Percentiles rank a stretch among this genome's conserved stretches.
Evolutionary conservation across 2,888 invertebrate species (phyloP).

Genomic region (Aspidapion aeneum): DNA sequence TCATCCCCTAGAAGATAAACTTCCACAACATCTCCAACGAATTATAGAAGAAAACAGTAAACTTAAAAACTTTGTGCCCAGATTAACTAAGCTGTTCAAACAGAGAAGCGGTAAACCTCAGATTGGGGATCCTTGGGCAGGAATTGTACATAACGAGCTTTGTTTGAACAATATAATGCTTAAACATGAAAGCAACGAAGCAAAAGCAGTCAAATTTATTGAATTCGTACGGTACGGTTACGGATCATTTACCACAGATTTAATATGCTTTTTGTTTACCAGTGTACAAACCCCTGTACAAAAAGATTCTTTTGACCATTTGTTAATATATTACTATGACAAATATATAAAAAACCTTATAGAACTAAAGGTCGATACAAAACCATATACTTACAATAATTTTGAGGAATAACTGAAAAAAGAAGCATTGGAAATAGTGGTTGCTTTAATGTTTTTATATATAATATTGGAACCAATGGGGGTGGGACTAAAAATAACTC

Average conservation of each 20-base stretch:
- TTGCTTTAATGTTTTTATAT: constrained; percentile 44
- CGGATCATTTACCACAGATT: constrained; percentile 50
- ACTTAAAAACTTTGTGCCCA: not conserved
- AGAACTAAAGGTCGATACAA: constrained; percentile 34
- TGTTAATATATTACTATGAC: constrained; percentile 50
- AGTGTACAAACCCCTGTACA: constrained; percentile 47
- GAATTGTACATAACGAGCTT: constrained; percentile 53
- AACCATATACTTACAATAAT: constrained; percentile 42
- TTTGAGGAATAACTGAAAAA: constrained; percentile 43
- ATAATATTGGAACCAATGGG: constrained; percentile 21
- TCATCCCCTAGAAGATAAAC: not conserved
- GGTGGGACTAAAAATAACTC: not conserved
- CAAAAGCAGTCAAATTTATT: constrained; percentile 46
- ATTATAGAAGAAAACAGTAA: constrained; percentile 8
- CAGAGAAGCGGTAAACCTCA: constrained; percentile 4
- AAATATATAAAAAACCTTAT: constrained; percentile 45
- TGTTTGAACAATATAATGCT: constrained; percentile 60
- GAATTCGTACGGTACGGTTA: constrained; percentile 56
- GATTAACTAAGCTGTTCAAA: not conserved
- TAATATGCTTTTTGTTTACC: constrained; percentile 53
- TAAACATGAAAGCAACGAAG: constrained; percentile 39
- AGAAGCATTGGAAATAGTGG: constrained; percentile 43
- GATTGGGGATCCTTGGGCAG: constrained; percentile 43
- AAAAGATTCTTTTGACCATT: constrained; percentile 45
- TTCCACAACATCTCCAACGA: not conserved